phyloP scores from a whole-genome alignment of 2,888 invertebrate species.

The Timema podura region DNA sequence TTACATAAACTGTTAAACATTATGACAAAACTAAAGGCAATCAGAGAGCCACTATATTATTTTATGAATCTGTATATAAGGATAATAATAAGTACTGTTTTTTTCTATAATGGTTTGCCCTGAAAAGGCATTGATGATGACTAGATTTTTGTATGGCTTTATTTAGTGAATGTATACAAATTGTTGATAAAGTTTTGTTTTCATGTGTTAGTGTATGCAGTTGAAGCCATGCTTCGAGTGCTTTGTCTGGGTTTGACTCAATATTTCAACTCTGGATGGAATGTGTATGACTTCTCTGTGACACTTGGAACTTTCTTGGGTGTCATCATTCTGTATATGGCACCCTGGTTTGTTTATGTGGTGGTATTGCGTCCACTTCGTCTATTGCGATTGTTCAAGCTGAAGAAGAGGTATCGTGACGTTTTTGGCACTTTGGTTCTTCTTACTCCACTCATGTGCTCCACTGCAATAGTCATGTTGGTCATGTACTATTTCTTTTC shows the following conservation, averaged over 20 bases:
- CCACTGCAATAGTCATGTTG: conserved; percentile 76
- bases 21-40: no score
- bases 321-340: conserved; percentile 60
- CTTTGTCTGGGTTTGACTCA: conserved; percentile 65
- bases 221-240: conserved; percentile 70
- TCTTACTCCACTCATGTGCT: conserved; percentile 76
- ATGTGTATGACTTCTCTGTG: conserved; percentile 70
- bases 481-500: conserved; percentile 86
- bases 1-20: no score
- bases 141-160: no score
- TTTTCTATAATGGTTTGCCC: no score
- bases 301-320: conserved; percentile 65
- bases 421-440: conserved; percentile 79
- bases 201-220: conserved; percentile 62
- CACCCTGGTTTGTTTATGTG: conserved; percentile 64
- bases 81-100: no score
- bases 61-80: no score
- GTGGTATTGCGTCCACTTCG: conserved; percentile 68
- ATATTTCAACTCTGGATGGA: conserved; percentile 81
- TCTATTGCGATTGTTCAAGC: conserved; percentile 41
- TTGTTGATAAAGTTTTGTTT: conserved; percentile 17
- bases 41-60: no score
- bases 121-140: no score
- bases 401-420: conserved; percentile 51
- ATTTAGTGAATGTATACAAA: background rate